Evolutionary conservation across 2,888 invertebrate species (phyloP), one percentile per base, ranked within the genome.

Genomic region (Cheiracanthium punctorium): DNA sequence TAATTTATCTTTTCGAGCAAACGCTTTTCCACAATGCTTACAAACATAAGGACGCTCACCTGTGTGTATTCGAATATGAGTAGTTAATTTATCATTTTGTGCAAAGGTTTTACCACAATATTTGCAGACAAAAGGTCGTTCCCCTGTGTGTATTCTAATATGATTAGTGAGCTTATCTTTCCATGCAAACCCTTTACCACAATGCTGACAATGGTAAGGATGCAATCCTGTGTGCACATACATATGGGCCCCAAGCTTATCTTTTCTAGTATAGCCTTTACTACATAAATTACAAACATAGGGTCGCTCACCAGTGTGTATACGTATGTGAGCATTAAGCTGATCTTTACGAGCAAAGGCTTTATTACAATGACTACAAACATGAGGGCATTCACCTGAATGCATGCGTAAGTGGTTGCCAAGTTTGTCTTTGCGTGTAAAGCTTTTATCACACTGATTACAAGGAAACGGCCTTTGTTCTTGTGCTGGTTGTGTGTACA

Each of bases 181-280:
- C 86, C 86, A 86, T n/a, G 86, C 86, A 65, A 86, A 86, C 30
- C 86, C 86, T 70, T 86, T 86, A 2, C 92, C 90, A 90, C 93
- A 93, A 10, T 93, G 91, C 90, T 93, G 93, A 88, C 93, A 93
- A 92, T 93, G 92, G 90, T 92, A 94, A 0, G 93, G 93, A 75
- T 92, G 91, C 58, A 91, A 90, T 75, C 91, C 92, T 8, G 91
- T 95, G 91, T 93, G 93, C 24, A 91, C 92, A 64, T 92, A 90
- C 87, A 91, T 90, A 89, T 93, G 93, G 89, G 93, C 93, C 64
- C 86, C 86, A 71, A 86, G 76, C 41, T 86, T 86, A 64, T 86
- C 86, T 71, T 86, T 86, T 20, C 86, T 75, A 17, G 86, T 86
- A 28, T 86, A 86, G 41, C 86, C 86, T 67, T 86, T 86, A 7